Evolutionary conservation across 2,797 vertebrate species (phyloP), one percentile per base, ranked within the genome.

Genomic region (Sebastes jordani): DNA sequence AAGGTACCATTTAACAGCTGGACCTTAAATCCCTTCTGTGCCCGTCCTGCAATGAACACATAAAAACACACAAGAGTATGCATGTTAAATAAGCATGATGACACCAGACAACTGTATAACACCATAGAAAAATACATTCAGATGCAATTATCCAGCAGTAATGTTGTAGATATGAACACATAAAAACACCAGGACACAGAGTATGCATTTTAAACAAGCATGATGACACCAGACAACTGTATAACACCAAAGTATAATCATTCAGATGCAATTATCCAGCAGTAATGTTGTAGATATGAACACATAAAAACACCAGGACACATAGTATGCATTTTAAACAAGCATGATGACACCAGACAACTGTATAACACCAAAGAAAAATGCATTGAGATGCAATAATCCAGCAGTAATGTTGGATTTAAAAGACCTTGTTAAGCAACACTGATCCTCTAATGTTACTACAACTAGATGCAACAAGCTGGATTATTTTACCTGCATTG

Each of bases 1-100:
- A 42, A 84, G 81, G 67, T 70, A 78, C 74, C 89, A 86, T 90
- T 78, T 78, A 94, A 83, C 81, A 92, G 68, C 71, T 89, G 85
- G 88, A 87, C 78, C 83, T 88, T 38, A 89, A 86, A 87, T 83
- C 74, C 79, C 70, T 76, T 25, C 74, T 64, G 78, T 87, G 70
- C 1, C 54, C 49, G 25, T 82, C 78, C 94, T 95, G 85, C 58
- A 87, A 84, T 55, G 6, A 78, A 82, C 80, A 74, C 66, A 88
- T 8, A 59, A n/a, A 59, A 59, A 25, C 36, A 76, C 54, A 54
- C 18, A 73, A 66, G 5, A 66, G 5, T 7, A 49, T 52, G 2
- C 4, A 60, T 34, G 55, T 75, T 27, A 14, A 55, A 64, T 16
- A 29, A 56, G 20, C 38, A 36, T 13, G 11, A 46, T 72, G 49